These are phyloP conservation scores for Branchinecta lindahli DNA, from an alignment of 1,140 invertebrate species.

Conservation along the genomic window DNA sequence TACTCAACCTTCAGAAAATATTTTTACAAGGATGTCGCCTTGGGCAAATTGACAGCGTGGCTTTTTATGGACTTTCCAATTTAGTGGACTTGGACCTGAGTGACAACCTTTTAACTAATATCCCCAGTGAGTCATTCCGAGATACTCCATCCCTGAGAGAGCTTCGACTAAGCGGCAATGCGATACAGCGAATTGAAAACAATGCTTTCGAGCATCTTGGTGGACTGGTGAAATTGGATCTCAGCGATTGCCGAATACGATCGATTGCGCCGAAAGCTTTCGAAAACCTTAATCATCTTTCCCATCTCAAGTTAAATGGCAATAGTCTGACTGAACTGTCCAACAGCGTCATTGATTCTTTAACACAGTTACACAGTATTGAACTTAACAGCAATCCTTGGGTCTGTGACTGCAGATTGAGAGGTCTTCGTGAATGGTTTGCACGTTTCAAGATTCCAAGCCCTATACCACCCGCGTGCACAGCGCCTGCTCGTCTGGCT, in stretches of 20 bases:
- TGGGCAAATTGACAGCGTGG: slow-evolving; percentile 57
- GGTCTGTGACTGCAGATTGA: slow-evolving; percentile 70
- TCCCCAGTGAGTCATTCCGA: slow-evolving; percentile 58
- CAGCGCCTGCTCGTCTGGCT: slow-evolving; percentile 36
- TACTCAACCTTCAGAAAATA: slow-evolving; percentile 70
- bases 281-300: slow-evolving; percentile 53
- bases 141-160: slow-evolving; percentile 59
- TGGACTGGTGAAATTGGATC: slow-evolving; percentile 62
- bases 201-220: slow-evolving; percentile 55
- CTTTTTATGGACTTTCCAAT: slow-evolving; percentile 67
- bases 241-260: slow-evolving; percentile 61
- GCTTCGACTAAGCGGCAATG: slow-evolving; percentile 58
- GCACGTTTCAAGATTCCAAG: slow-evolving; percentile 63
- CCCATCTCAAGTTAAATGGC: slow-evolving; percentile 60
- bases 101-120: slow-evolving; percentile 54
- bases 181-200: slow-evolving; percentile 55
- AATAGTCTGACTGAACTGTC: slow-evolving; percentile 55
- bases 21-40: slow-evolving; percentile 64
- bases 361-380: slow-evolving; percentile 52
- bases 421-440: slow-evolving; percentile 67
- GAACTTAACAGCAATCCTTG: slow-evolving; percentile 80
- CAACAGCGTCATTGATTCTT: slow-evolving; percentile 19
- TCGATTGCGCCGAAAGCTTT: slow-evolving; percentile 60
- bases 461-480: slow-evolving; percentile 54
- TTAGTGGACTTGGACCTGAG: slow-evolving; percentile 73